phyloP scores from a whole-genome alignment of 2,888 invertebrate species.

The Lepidocyrtinus sp. region DNA sequence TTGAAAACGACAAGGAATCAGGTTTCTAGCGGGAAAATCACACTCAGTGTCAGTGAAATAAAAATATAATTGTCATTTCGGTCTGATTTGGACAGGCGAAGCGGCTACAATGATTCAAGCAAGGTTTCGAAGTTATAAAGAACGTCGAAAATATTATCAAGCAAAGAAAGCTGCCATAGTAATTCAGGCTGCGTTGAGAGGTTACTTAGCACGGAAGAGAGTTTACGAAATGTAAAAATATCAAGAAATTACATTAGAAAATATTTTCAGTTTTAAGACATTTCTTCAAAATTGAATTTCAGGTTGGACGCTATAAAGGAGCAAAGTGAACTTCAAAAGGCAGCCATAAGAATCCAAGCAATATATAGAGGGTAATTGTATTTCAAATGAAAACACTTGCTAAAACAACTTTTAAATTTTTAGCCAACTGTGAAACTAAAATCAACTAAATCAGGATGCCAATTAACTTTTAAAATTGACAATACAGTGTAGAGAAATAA shows the following conservation, averaged over 20 bases:
- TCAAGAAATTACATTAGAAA: not conserved
- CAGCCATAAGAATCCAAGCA: conserved; percentile 65
- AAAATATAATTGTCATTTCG: not conserved
- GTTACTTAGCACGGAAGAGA: conserved; percentile 64
- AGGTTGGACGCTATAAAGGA: conserved; percentile 46
- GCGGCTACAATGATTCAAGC: conserved; percentile 68
- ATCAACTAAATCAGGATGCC: too few relatives aligned
- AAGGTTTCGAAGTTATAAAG: conserved; percentile 61
- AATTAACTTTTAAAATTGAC: too few relatives aligned
- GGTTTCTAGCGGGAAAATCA: too few relatives aligned
- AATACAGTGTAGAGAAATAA: not conserved
- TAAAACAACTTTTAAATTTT: too few relatives aligned
- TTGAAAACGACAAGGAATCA: not conserved
- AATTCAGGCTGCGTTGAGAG: conserved; percentile 64
- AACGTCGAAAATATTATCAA: conserved; percentile 50
- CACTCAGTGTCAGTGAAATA: not conserved
- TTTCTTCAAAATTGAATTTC: conserved; percentile 57
- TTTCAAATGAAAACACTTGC: too few relatives aligned
- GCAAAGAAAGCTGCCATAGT: conserved; percentile 60
- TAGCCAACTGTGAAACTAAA: too few relatives aligned
- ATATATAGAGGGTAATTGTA: conserved; percentile 66
- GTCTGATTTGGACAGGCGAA: conserved; percentile 20
- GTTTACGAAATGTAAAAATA: too few relatives aligned
- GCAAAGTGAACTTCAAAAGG: conserved; percentile 54
- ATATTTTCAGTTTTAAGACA: conserved; percentile 41